Conservation (phyloP, 1,140 invertebrate genomes). For the Drosophila virilis region DNA sequence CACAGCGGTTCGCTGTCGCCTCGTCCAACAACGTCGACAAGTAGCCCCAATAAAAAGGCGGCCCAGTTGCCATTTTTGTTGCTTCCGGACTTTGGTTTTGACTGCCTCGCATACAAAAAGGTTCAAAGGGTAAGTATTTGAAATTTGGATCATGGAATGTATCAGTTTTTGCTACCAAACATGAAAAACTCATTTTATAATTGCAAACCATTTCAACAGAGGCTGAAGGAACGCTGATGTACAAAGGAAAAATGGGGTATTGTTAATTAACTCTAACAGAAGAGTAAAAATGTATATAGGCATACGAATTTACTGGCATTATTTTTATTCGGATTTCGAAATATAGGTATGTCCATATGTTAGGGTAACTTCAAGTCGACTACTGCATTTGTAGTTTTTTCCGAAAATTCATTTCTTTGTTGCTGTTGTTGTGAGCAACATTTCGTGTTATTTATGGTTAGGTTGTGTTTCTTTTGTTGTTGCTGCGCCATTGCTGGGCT, state of each 20-base stretch:
- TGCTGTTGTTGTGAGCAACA: slow-evolving; percentile 51
- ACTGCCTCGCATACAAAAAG: neutral
- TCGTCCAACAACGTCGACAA: slow-evolving; percentile 36
- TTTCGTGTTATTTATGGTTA: slow-evolving; percentile 74
- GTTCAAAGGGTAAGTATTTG: slow-evolving; percentile 6
- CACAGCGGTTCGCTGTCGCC: slow-evolving; percentile 56
- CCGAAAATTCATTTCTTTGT: slow-evolving; percentile 10
- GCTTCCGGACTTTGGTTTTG: slow-evolving; percentile 51
- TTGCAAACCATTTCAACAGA: neutral
- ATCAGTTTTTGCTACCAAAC: neutral
- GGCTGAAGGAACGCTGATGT: too few species aligned
- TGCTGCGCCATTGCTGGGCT: slow-evolving; percentile 69
- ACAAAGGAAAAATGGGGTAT: too few species aligned
- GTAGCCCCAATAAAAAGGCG: slow-evolving; percentile 48
- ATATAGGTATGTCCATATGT: neutral
- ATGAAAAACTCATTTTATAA: neutral
- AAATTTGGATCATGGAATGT: neutral
- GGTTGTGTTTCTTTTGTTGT: slow-evolving; percentile 39
- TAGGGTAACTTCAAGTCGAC: slow-evolving; percentile 4
- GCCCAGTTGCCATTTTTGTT: slow-evolving; percentile 58
- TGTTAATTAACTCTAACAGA: neutral
- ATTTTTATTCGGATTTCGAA: neutral
- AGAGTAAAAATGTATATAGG: neutral
- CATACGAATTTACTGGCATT: neutral
- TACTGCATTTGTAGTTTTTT: neutral